Conservation (phyloP, 2,797 vertebrate species). For the Gymnopithys bicolor region DNA sequence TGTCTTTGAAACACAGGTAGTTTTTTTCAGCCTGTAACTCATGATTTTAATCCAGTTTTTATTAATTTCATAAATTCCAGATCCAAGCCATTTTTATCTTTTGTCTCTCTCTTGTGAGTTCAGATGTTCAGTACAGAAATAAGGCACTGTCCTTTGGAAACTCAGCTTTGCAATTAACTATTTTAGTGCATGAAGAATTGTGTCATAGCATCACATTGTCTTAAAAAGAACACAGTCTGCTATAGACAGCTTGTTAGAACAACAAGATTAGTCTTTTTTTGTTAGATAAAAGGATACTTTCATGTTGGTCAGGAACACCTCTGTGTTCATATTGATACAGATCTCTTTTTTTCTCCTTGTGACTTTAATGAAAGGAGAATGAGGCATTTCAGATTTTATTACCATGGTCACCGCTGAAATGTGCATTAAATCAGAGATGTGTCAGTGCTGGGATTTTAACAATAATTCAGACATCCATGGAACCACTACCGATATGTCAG, state of each 20-base stretch:
- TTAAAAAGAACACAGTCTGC: not conserved
- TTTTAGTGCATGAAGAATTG: not conserved
- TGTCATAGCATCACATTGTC: not conserved
- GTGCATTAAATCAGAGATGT: conserved; percentile 37
- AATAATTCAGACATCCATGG: conserved; percentile 21
- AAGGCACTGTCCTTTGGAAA: not conserved
- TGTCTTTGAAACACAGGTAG: not conserved
- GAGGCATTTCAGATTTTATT: conserved; percentile 53
- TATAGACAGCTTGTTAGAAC: not conserved
- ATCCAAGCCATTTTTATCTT: not conserved
- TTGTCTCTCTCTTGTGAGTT: not conserved
- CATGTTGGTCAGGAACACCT: not conserved
- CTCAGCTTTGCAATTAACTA: not conserved
- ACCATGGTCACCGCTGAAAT: not conserved
- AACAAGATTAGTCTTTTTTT: not conserved
- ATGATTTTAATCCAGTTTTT: not conserved
- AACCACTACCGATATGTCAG: not conserved
- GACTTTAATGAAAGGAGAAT: conserved; percentile 13
- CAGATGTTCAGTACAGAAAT: not conserved
- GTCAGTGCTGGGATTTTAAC: not conserved
- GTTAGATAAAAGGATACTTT: not conserved
- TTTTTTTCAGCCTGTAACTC: not conserved
- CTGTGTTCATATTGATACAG: not conserved
- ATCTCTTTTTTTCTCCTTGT: not conserved
- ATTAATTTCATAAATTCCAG: not conserved